These are phyloP conservation scores for Blastobasis lacticolella DNA, from an alignment of 2,888 invertebrate genomes.

Conservation along the genomic window DNA sequence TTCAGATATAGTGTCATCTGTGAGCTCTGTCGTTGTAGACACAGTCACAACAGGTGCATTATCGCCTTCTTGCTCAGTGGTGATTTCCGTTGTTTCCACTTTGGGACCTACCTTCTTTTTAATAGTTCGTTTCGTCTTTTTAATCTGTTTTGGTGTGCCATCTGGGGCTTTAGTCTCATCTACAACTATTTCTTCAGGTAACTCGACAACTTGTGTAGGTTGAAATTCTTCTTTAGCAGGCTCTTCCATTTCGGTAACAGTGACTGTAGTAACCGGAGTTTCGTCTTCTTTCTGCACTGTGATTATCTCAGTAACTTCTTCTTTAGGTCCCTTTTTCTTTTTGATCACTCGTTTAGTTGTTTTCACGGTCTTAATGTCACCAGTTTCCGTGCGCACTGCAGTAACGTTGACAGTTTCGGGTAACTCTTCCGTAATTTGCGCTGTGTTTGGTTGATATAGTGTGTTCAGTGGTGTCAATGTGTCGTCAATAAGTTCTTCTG, in stretches of 20 bases:
- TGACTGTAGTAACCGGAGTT: conserved; percentile 12
- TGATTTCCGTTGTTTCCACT: conserved; percentile 33
- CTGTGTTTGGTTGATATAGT: conserved; percentile 9
- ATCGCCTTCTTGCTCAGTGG: conserved; percentile 29
- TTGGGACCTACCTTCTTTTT: conserved; percentile 26
- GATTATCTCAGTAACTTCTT: conserved; percentile 24
- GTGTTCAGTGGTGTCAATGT: conserved; percentile 15
- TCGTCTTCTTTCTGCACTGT: conserved; percentile 15
- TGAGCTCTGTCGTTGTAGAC: conserved; percentile 10
- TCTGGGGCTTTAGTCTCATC: conserved; percentile 28
- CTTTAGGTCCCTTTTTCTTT: conserved; percentile 31
- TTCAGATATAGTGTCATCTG: conserved; percentile 10
- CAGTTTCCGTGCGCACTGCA: conserved; percentile 29
- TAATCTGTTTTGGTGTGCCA: conserved; percentile 23
- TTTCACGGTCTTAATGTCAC: conserved; percentile 12
- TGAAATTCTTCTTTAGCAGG: conserved; percentile 12
- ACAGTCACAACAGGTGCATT: conserved; percentile 18
- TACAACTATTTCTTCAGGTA: conserved; percentile 35
- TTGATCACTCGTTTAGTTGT: conserved; percentile 11
- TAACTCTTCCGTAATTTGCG: conserved; percentile 18
- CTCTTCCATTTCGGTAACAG: conserved; percentile 9
- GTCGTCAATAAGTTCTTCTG: conserved; percentile 21
- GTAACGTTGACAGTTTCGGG: conserved; percentile 47
- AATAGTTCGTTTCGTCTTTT: conserved; percentile 21
- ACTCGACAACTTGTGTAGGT: conserved; percentile 15